phyloP scores from a whole-genome alignment of 2,797 vertebrate species.

The Carcharodon carcharias region DNA sequence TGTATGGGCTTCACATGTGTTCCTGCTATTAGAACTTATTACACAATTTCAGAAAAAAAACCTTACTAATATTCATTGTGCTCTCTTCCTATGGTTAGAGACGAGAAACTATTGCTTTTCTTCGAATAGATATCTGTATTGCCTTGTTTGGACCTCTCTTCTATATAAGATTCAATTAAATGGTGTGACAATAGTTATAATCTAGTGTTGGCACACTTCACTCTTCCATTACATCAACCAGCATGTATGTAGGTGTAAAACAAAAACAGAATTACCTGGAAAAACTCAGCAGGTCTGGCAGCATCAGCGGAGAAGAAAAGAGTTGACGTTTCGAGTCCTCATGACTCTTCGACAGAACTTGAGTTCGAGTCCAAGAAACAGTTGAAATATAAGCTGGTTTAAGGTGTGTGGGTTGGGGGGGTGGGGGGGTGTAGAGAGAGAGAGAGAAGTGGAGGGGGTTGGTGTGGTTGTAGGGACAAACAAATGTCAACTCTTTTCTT shows the following conservation, averaged over 20 bases:
- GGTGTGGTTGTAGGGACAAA: too few species aligned
- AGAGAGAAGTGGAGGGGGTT: too few species aligned
- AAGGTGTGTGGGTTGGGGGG: too few species aligned
- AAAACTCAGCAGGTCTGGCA: too few species aligned
- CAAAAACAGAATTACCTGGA: too few species aligned
- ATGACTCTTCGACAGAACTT: too few species aligned
- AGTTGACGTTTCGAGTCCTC: too few species aligned
- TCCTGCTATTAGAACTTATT: neutral
- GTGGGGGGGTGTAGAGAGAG: too few species aligned
- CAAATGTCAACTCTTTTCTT: too few species aligned
- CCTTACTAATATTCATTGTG: neutral
- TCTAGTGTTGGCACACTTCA: neutral
- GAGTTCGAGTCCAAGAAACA: too few species aligned
- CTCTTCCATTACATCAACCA: neutral
- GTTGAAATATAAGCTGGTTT: too few species aligned
- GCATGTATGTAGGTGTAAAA: neutral
- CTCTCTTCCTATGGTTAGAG: neutral
- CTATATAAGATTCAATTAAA: neutral
- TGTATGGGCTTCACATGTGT: conserved; percentile 4
- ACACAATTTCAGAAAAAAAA: neutral
- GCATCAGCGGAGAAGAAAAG: too few species aligned
- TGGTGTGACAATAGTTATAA: neutral
- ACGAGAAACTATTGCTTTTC: neutral
- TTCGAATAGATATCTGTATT: neutral
- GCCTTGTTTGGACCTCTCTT: neutral